Evolutionary conservation across 2,888 invertebrate genomes (phyloP).

Genomic region (Synergus itoensis): DNA sequence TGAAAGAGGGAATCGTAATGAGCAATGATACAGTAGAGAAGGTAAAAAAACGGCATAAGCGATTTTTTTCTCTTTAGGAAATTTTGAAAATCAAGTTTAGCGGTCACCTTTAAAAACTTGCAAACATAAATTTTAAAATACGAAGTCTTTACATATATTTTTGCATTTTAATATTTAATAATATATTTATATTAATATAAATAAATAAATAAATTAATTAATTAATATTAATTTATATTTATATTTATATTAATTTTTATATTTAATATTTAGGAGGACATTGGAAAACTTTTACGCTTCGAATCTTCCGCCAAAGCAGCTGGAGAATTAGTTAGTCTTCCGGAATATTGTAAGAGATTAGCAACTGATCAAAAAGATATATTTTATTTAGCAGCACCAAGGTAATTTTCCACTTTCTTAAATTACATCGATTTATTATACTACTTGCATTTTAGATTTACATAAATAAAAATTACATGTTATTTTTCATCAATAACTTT

Average conservation of each 20-base stretch:
- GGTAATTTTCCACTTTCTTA: conserved; percentile 78
- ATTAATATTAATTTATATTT: too few species aligned
- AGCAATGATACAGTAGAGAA: conserved; percentile 89
- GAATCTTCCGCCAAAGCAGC: conserved; percentile 90
- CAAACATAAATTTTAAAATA: conserved; percentile 47
- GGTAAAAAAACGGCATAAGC: conserved; percentile 78
- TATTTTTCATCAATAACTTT: not conserved
- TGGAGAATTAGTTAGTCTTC: conserved; percentile 87
- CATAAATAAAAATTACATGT: not conserved
- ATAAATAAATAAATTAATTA: too few species aligned
- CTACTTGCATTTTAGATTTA: conserved; percentile 34
- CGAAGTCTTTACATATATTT: conserved; percentile 37
- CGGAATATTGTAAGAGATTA: conserved; percentile 89
- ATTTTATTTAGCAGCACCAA: conserved; percentile 96
- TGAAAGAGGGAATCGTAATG: conserved; percentile 97
- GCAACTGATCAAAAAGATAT: conserved; percentile 90
- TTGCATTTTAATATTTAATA: too few species aligned
- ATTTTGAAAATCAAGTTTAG: not conserved
- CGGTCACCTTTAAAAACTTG: not conserved
- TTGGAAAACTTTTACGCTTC: conserved; percentile 92
- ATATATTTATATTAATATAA: too few species aligned
- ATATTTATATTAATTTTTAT: too few species aligned
- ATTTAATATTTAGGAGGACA: conserved; percentile 86
- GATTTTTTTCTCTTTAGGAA: too few species aligned
- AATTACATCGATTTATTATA: conserved; percentile 13